A percentile compares a stretch with the other conserved stretches of the same genome.
Evolutionary conservation across 2,888 invertebrate genomes (phyloP).

Genomic region (Leptopilina syphax): DNA sequence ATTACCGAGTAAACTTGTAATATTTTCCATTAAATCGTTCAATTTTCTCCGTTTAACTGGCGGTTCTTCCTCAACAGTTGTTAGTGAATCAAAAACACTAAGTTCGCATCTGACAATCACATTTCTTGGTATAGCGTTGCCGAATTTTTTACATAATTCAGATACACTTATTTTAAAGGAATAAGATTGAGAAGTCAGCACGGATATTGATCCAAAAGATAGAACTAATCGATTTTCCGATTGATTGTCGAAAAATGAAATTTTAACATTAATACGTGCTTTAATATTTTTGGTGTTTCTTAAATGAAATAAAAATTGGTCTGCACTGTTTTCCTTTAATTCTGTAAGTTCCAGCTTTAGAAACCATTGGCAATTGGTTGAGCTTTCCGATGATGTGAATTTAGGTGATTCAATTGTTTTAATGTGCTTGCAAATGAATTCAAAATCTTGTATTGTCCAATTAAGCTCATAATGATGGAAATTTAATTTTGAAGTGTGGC

Average conservation of each 20-base stretch:
- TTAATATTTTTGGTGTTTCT: background rate
- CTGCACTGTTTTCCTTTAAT: background rate
- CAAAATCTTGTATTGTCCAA: too few species aligned
- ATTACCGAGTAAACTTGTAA: background rate
- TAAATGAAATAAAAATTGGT: background rate
- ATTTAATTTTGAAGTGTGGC: too few species aligned
- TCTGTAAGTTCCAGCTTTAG: background rate
- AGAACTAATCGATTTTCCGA: too few species aligned
- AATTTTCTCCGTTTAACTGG: background rate
- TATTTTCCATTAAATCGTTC: background rate
- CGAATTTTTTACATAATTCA: too few species aligned
- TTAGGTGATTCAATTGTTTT: background rate
- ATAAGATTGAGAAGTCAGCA: too few species aligned
- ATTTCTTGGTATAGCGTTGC: background rate
- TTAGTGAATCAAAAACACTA: too few species aligned
- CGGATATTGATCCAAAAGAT: too few species aligned
- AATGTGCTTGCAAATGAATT: background rate
- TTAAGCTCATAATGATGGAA: too few species aligned
- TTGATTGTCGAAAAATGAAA: background rate
- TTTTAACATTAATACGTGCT: background rate
- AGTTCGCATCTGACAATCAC: background rate
- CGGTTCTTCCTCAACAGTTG: background rate
- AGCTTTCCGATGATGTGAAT: background rate
- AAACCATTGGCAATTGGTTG: background rate
- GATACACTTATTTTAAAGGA: too few species aligned